Conservation (phyloP, 2,888 invertebrate genomes). For the Malthinus flaveolus region DNA sequence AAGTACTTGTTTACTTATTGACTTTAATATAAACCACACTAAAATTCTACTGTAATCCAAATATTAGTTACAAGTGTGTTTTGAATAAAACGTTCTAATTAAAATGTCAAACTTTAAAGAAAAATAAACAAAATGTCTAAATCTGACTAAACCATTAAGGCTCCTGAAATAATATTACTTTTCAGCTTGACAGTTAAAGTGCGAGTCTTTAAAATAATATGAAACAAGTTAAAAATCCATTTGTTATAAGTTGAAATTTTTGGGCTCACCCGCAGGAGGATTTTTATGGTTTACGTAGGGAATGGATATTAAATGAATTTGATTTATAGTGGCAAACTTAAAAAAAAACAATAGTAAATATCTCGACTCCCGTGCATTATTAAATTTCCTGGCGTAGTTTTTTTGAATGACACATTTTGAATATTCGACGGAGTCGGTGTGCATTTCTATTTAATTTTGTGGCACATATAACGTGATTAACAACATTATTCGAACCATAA, state of each 20-base stretch:
- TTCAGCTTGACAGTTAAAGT: too few relatives aligned
- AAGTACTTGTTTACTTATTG: constrained; percentile 2
- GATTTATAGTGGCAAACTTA: constrained; percentile 34
- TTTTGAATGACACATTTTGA: neutral
- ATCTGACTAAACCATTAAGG: too few relatives aligned
- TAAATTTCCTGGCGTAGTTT: constrained; percentile 1
- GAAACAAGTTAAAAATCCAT: constrained; percentile 28
- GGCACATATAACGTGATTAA: constrained; percentile 15
- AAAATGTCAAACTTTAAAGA: too few relatives aligned
- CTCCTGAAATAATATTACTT: too few relatives aligned
- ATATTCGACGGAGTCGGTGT: neutral
- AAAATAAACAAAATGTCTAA: too few relatives aligned
- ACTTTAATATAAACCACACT: neutral
- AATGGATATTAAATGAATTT: constrained; percentile 35
- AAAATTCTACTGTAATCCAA: too few relatives aligned
- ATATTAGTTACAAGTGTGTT: too few relatives aligned
- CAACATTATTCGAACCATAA: constrained; percentile 18
- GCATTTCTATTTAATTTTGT: constrained; percentile 17
- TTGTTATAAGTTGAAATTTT: constrained; percentile 23
- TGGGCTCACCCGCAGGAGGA: constrained; percentile 10
- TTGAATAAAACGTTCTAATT: too few relatives aligned
- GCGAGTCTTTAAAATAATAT: constrained; percentile 9
- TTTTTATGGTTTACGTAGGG: constrained; percentile 25
- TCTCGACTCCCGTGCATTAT: constrained; percentile 6
- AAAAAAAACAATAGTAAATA: constrained; percentile 37